Evolutionary conservation across 2,797 vertebrate genomes (phyloP).

Genomic region (Neoniphon sammara): DNA sequence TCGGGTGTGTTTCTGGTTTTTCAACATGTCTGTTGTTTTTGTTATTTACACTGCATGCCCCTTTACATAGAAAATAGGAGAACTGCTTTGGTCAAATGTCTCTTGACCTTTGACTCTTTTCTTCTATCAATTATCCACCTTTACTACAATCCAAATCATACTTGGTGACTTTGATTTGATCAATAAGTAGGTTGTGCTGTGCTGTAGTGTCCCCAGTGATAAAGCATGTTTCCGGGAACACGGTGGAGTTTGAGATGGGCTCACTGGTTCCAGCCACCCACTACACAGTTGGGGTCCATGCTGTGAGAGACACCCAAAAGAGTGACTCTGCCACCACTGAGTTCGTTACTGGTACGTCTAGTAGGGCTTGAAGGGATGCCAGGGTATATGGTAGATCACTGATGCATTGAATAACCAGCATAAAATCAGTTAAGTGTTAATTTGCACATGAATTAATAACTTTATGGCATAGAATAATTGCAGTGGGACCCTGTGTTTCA

Average conservation of each 20-base stretch:
- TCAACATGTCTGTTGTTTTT: not conserved
- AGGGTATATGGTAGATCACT: too few species aligned
- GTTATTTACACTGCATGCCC: too few species aligned
- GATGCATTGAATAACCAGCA: too few species aligned
- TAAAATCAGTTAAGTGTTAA: too few species aligned
- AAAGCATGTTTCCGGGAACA: constrained; percentile 90
- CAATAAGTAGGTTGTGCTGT: not conserved
- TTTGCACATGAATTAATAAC: too few species aligned
- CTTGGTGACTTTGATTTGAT: not conserved
- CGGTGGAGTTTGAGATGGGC: constrained; percentile 87
- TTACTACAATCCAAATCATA: not conserved
- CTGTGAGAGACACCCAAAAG: constrained; percentile 83
- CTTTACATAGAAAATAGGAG: too few species aligned
- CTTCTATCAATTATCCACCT: not conserved
- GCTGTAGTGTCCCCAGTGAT: constrained; percentile 83
- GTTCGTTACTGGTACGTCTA: constrained; percentile 89
- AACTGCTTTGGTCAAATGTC: too few species aligned
- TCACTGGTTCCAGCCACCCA: constrained; percentile 86
- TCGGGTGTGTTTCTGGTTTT: constrained; percentile 75
- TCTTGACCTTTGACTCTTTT: too few species aligned
- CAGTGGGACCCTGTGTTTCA: constrained; percentile 60
- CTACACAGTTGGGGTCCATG: constrained; percentile 86
- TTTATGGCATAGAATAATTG: not conserved
- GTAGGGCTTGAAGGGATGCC: not conserved
- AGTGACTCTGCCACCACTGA: constrained; percentile 82